These are phyloP conservation scores for Rhinoderma darwinii DNA, from an alignment of 2,113 vertebrate genomes.

Conservation along the genomic window DNA sequence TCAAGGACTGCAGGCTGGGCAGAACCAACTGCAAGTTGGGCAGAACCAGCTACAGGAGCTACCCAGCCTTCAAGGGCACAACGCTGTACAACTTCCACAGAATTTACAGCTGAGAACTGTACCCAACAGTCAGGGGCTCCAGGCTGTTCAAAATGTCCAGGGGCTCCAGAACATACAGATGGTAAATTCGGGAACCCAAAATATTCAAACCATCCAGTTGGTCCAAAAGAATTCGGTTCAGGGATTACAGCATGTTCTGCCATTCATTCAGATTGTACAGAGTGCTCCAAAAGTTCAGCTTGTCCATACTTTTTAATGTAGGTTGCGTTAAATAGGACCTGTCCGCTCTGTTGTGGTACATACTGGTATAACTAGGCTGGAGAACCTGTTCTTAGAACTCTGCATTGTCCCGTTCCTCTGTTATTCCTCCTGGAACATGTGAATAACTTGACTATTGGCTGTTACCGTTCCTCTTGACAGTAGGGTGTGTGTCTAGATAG, in stretches of 20 bases:
- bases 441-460: too few species aligned
- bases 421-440: neutral
- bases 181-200: neutral
- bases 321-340: too few species aligned
- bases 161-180: slow-evolving; percentile 25
- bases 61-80: slow-evolving; percentile 1
- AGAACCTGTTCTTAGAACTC: too few species aligned
- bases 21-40: slow-evolving; percentile 21
- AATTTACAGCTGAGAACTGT: slow-evolving; percentile 21
- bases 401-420: too few species aligned
- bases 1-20: slow-evolving; percentile 28
- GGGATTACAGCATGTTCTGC: slow-evolving; percentile 61
- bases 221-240: slow-evolving; percentile 62
- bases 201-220: slow-evolving; percentile 68
- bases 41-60: slow-evolving; percentile 33
- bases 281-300: slow-evolving; percentile 66
- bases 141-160: slow-evolving; percentile 39
- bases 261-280: slow-evolving; percentile 70
- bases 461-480: too few species aligned
- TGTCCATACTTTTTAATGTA: slow-evolving; percentile 73
- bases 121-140: slow-evolving; percentile 18
- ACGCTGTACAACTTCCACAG: slow-evolving; percentile 40
- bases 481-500: too few species aligned
- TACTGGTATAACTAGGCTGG: too few species aligned
- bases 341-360: too few species aligned